A percentile compares a stretch with the other conserved stretches of the same genome.
These are phyloP conservation scores for Drosophila repletoides DNA, from an alignment of 1,140 invertebrate species.

Conservation along the genomic window DNA sequence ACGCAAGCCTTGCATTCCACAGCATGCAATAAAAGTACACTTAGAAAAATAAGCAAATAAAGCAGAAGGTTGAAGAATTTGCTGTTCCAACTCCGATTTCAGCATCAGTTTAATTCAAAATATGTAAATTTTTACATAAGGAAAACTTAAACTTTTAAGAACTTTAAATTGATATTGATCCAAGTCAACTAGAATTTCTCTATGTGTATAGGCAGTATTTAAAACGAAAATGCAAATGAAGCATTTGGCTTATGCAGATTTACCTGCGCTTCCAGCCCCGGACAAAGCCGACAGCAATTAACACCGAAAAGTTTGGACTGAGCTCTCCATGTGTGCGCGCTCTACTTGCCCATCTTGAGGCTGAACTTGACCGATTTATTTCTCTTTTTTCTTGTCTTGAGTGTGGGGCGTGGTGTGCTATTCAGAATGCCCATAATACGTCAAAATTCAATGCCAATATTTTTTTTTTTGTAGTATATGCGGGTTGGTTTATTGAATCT, in stretches of 20 bases:
- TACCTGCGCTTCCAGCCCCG: neutral
- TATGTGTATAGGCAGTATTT: too few relatives aligned
- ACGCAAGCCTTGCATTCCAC: neutral
- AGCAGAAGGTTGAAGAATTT: too few relatives aligned
- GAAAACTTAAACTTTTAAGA: too few relatives aligned
- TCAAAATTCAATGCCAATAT: slow-evolving; percentile 10
- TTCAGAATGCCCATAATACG: slow-evolving; percentile 25
- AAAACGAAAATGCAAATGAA: slow-evolving; percentile 42
- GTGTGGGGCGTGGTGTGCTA: slow-evolving; percentile 30
- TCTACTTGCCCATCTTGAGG: slow-evolving; percentile 32
- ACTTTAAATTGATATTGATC: too few relatives aligned
- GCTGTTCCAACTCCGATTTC: too few relatives aligned
- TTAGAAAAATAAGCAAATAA: too few relatives aligned
- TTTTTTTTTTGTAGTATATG: neutral
- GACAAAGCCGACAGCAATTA: slow-evolving; percentile 31
- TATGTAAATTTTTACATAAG: too few relatives aligned
- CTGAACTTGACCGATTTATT: slow-evolving; percentile 76
- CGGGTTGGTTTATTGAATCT: too few relatives aligned
- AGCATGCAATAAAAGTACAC: neutral
- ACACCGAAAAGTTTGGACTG: slow-evolving; percentile 17
- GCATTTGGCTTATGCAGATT: slow-evolving; percentile 63
- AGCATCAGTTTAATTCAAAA: too few relatives aligned
- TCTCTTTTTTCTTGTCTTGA: too few relatives aligned
- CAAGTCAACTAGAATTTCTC: too few relatives aligned
- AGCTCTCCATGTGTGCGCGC: neutral